Evolutionary conservation across 2,888 invertebrate genomes (phyloP).

Genomic region (Digitonthophagus gazella): DNA sequence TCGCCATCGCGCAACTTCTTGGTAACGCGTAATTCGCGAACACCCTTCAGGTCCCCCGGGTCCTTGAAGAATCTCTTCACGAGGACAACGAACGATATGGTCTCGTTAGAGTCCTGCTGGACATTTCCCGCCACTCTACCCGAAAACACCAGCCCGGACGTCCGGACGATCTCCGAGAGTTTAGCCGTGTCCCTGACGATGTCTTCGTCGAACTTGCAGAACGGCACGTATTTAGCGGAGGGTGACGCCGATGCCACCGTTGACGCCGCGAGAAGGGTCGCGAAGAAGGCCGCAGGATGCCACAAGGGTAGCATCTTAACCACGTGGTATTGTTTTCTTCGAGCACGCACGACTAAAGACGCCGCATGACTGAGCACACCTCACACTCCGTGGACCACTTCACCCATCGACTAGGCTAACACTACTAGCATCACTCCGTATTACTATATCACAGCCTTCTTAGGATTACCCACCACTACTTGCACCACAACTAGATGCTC

Average conservation of each 20-base stretch:
- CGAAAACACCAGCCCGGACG: slow-evolving; percentile 46
- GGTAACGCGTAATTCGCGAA: slow-evolving; percentile 43
- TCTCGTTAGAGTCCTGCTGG: slow-evolving; percentile 36
- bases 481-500: slow-evolving; percentile 31
- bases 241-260: slow-evolving; percentile 11
- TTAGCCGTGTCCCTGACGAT: slow-evolving; percentile 43
- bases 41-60: slow-evolving; percentile 38
- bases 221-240: slow-evolving; percentile 36
- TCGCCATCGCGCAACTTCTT: slow-evolving; percentile 46
- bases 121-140: slow-evolving; percentile 48
- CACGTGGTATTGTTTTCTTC: slow-evolving; percentile 30
- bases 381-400: slow-evolving; percentile 37
- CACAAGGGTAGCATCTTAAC: slow-evolving; percentile 19
- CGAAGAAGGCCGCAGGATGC: slow-evolving; percentile 23
- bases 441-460: slow-evolving; percentile 45
- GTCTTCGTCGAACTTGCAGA: slow-evolving; percentile 47
- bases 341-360: slow-evolving; percentile 43
- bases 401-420: slow-evolving; percentile 44
- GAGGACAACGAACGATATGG: slow-evolving; percentile 43
- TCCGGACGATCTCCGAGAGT: slow-evolving; percentile 39
- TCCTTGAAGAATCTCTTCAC: slow-evolving; percentile 49
- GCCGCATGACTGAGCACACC: slow-evolving; percentile 46
- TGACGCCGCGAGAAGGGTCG: background rate
- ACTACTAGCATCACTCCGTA: slow-evolving; percentile 44
- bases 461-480: slow-evolving; percentile 44